Evolutionary conservation across 2,113 vertebrate genomes (phyloP).

Genomic region (Petroica traversi): DNA sequence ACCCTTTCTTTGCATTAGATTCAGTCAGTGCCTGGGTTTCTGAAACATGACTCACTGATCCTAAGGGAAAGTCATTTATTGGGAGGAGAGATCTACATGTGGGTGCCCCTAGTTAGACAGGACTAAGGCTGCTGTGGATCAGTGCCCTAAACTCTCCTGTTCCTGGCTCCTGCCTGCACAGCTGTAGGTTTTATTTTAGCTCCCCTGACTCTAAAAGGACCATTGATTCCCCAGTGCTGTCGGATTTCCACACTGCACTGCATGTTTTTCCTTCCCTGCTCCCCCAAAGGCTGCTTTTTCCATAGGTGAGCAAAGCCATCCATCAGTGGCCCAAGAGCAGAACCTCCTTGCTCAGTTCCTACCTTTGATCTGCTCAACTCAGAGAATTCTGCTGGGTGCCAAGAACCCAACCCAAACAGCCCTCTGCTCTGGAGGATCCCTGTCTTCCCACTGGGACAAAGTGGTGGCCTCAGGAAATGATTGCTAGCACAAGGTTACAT

Average conservation of each 20-base stretch:
- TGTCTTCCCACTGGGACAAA: neutral
- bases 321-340: neutral
- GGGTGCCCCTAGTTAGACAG: neutral
- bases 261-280: neutral
- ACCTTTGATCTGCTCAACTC: neutral
- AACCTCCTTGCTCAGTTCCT: neutral
- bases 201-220: neutral
- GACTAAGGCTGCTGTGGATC: neutral
- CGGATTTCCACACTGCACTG: neutral
- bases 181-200: constrained; percentile 27
- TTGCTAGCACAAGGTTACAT: neutral
- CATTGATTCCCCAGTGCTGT: neutral
- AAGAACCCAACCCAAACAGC: neutral
- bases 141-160: neutral
- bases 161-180: constrained; percentile 7
- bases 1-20: neutral
- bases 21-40: neutral
- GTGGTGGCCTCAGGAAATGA: neutral
- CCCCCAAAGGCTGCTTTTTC: neutral
- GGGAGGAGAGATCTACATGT: neutral
- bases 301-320: neutral
- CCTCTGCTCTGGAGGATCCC: neutral
- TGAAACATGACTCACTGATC: constrained; percentile 28
- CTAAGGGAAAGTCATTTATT: neutral
- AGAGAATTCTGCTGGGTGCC: neutral